These are phyloP conservation scores for Ganaspis sp. DNA, from an alignment of 1,140 invertebrate species.

Conservation along the genomic window DNA sequence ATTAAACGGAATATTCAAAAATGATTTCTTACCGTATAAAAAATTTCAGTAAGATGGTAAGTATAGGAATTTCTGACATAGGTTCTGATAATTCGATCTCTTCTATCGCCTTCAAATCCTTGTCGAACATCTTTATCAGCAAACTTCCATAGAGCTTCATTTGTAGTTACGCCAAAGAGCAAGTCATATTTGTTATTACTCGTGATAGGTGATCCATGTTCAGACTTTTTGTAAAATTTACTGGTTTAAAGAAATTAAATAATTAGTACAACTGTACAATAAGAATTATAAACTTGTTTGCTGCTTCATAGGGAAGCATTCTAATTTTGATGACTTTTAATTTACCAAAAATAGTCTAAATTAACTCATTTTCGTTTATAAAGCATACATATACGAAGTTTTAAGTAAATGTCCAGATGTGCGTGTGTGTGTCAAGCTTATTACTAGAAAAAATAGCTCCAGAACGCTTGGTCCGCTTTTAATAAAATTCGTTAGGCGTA, in stretches of 20 bases:
- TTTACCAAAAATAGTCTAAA: no score
- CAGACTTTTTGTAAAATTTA: constrained; percentile 67
- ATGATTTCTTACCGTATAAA: constrained; percentile 85
- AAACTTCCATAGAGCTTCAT: constrained; percentile 89
- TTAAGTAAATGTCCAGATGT: no score
- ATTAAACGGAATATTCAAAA: no score
- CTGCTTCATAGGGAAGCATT: no score
- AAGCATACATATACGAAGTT: no score
- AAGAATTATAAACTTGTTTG: no score
- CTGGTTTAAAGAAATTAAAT: constrained; percentile 46
- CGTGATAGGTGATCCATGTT: constrained; percentile 73
- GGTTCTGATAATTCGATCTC: constrained; percentile 94
- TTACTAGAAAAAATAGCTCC: no score
- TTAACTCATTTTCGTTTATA: no score
- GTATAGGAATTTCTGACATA: constrained; percentile 95
- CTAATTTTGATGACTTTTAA: no score
- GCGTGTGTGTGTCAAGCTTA: no score
- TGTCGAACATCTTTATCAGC: constrained; percentile 88
- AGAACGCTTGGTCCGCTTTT: no score
- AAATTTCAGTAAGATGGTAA: constrained; percentile 97
- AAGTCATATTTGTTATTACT: constrained; percentile 84
- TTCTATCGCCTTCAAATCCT: constrained; percentile 92
- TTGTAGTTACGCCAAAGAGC: constrained; percentile 89
- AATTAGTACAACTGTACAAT: background rate
- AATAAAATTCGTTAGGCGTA: no score